phyloP scores from a whole-genome alignment of 2,113 vertebrate species.

The Perognathus longimembris region DNA sequence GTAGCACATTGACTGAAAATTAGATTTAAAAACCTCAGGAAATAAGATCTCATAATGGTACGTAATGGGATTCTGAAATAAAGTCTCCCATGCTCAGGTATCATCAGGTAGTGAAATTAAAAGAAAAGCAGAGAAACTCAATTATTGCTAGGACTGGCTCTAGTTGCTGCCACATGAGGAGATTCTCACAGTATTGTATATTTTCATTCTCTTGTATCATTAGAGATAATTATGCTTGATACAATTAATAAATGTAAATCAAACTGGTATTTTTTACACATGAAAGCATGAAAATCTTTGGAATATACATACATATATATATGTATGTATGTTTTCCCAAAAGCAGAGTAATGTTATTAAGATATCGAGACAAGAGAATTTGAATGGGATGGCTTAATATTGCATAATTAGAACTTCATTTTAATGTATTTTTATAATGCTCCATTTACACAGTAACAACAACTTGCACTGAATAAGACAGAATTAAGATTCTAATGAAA shows the following conservation, averaged over 20 bases:
- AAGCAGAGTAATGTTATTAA: conserved; percentile 76
- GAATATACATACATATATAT: background rate
- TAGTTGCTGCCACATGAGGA: conserved; percentile 71
- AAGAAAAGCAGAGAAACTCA: conserved; percentile 84
- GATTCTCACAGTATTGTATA: conserved; percentile 70
- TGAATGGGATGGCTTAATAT: conserved; percentile 61
- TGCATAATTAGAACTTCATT: conserved; percentile 28
- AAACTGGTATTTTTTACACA: conserved; percentile 69
- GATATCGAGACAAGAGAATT: conserved; percentile 69
- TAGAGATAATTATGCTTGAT: conserved; percentile 80
- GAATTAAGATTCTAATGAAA: conserved; percentile 14
- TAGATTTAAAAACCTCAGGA: conserved; percentile 85
- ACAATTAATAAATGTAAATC: conserved; percentile 83
- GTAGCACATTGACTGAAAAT: conserved; percentile 91
- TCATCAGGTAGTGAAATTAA: conserved; percentile 83
- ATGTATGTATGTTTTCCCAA: background rate
- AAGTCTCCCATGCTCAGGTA: conserved; percentile 83
- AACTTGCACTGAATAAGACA: background rate
- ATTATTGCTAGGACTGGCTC: conserved; percentile 80
- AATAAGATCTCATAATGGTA: conserved; percentile 86
- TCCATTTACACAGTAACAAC: conserved; percentile 10
- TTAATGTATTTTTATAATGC: conserved; percentile 5
- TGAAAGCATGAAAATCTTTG: conserved; percentile 74
- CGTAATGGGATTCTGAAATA: conserved; percentile 85
- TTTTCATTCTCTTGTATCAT: conserved; percentile 76